Percentiles rank a stretch among this genome's conserved stretches.
Evolutionary conservation across 2,797 vertebrate species (phyloP).

Genomic region (Carapus acus): DNA sequence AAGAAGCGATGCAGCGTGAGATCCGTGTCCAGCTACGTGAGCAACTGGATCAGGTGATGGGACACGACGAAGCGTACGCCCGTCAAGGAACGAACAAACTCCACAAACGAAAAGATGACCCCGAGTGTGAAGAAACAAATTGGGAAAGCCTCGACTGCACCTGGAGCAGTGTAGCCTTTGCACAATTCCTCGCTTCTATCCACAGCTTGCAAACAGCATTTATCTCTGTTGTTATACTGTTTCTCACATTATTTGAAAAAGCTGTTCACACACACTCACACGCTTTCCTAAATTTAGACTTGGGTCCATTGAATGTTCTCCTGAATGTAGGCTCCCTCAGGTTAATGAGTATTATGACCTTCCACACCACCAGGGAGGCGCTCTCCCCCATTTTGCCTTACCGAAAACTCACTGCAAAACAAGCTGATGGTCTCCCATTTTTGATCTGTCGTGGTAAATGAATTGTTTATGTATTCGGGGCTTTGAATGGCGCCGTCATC

Average conservation of each 20-base stretch:
- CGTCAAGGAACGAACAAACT: neutral
- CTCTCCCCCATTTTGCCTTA: constrained; percentile 63
- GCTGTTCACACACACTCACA: neutral
- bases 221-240: constrained; percentile 26
- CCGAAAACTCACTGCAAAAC: constrained; percentile 37
- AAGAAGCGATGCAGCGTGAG: constrained; percentile 91
- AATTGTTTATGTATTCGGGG: constrained; percentile 8
- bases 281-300: constrained; percentile 6
- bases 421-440: constrained; percentile 25
- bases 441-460: constrained; percentile 16
- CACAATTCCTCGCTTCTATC: constrained; percentile 39
- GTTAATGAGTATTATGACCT: constrained; percentile 44
- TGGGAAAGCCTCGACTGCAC: constrained; percentile 14
- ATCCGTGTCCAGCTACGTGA: constrained; percentile 79
- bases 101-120: neutral
- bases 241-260: neutral
- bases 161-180: constrained; percentile 30
- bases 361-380: constrained; percentile 31
- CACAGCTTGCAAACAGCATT: constrained; percentile 19
- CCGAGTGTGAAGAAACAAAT: constrained; percentile 3
- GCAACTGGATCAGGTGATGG: constrained; percentile 84
- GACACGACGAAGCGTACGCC: neutral
- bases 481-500: constrained; percentile 3
- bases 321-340: constrained; percentile 61
- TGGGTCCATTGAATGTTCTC: constrained; percentile 52